Conservation (phyloP, 1,140 invertebrate species). For the Helicoverpa armigera region DNA sequence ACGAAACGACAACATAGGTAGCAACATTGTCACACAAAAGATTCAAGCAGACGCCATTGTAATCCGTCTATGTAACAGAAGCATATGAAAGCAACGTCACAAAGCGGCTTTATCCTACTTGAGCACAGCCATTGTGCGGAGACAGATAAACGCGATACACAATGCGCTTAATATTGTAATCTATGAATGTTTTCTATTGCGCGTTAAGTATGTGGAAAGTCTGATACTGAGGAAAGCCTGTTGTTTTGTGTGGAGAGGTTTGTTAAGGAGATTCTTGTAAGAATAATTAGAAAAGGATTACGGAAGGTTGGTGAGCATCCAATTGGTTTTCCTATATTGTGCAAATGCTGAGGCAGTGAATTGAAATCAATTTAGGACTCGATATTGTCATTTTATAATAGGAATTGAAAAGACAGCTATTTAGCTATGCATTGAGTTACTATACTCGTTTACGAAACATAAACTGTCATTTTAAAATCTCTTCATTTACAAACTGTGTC, state of each 20-base stretch:
- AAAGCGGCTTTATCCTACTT: slow-evolving; percentile 60
- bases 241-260: background rate
- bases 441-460: no score
- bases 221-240: background rate
- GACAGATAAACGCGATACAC: slow-evolving; percentile 67
- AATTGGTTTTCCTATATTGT: no score
- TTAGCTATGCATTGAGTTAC: no score
- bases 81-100: slow-evolving; percentile 51
- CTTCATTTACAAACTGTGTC: background rate
- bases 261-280: background rate
- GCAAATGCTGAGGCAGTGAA: no score
- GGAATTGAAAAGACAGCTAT: no score
- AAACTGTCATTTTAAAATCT: background rate
- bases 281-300: background rate
- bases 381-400: no score
- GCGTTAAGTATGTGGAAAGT: slow-evolving; percentile 27
- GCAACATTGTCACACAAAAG: slow-evolving; percentile 12
- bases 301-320: background rate
- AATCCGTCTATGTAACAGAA: slow-evolving; percentile 25
- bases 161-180: slow-evolving; percentile 42
- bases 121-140: slow-evolving; percentile 63
- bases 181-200: slow-evolving; percentile 50
- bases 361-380: no score
- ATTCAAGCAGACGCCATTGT: slow-evolving; percentile 29
- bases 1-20: background rate